Evolutionary conservation across 2,888 invertebrate genomes (phyloP).

Genomic region (Hyles lineata): DNA sequence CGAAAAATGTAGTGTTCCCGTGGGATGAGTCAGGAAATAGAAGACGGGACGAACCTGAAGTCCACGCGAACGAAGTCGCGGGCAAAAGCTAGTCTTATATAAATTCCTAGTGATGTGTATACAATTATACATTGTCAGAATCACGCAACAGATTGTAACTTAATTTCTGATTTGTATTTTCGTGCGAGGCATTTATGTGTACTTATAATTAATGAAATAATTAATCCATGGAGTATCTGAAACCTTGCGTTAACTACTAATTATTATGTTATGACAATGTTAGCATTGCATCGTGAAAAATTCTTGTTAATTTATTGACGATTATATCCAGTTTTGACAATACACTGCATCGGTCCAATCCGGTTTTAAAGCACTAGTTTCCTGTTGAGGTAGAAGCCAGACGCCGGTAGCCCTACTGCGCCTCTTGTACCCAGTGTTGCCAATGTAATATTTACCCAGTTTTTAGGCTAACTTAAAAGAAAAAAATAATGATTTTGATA

Average conservation of each 20-base stretch:
- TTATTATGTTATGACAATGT: neutral
- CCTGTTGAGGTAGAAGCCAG: neutral
- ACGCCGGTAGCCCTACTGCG: slow-evolving; percentile 5
- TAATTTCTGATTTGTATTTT: too few relatives aligned
- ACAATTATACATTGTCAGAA: too few relatives aligned
- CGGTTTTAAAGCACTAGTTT: neutral
- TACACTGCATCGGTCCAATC: neutral
- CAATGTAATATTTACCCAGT: neutral
- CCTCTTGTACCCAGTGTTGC: neutral
- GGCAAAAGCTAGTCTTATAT: too few relatives aligned
- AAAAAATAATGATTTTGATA: too few relatives aligned
- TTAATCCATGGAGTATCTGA: neutral
- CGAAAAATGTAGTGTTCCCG: too few relatives aligned
- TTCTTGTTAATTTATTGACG: neutral
- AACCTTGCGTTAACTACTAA: neutral
- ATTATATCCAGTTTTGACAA: neutral
- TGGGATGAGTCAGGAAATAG: too few relatives aligned
- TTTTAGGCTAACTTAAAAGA: neutral
- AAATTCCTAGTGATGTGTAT: too few relatives aligned
- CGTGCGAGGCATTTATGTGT: too few relatives aligned
- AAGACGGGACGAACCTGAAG: too few relatives aligned
- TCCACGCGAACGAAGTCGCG: too few relatives aligned
- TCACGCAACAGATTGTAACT: too few relatives aligned
- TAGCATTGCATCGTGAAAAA: neutral
- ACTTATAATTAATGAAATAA: too few relatives aligned